Percentiles rank a stretch among this genome's conserved stretches.
Evolutionary conservation across 2,888 invertebrate genomes (phyloP).

Genomic region (Coecobrya sp.): DNA sequence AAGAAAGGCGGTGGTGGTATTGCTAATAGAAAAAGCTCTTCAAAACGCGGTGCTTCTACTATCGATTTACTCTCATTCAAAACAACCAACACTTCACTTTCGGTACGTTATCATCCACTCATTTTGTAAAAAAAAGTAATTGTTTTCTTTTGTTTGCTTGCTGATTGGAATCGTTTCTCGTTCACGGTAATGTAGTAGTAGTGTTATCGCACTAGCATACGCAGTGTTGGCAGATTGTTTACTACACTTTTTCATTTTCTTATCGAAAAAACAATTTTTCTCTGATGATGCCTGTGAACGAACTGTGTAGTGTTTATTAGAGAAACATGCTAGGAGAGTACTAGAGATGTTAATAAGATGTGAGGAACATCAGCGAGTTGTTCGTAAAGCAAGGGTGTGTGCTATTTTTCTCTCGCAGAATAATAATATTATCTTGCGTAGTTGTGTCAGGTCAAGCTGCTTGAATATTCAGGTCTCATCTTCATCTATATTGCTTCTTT

Average conservation of each 20-base stretch:
- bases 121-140: conserved; percentile 23
- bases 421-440: neutral
- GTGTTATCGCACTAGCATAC: neutral
- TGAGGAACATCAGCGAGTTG: neutral
- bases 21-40: conserved; percentile 25
- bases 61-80: conserved; percentile 77
- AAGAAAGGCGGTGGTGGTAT: neutral
- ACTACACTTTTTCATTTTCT: conserved; percentile 11
- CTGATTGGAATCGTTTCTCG: neutral
- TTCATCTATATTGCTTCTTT: neutral
- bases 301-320: conserved; percentile 22
- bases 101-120: conserved; percentile 54
- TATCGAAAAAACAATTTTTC: conserved; percentile 21
- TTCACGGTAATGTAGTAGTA: neutral
- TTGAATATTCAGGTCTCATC: conserved; percentile 64
- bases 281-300: conserved; percentile 57
- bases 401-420: conserved; percentile 10
- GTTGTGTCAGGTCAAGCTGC: conserved; percentile 71
- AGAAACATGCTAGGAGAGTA: neutral
- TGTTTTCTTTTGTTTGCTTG: conserved; percentile 50
- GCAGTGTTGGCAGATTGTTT: neutral
- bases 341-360: neutral
- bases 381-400: conserved; percentile 44
- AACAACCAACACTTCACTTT: conserved; percentile 30
- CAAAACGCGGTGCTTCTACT: conserved; percentile 66